phyloP scores from a whole-genome alignment of 1,140 invertebrate genomes.

The Ptiloglossa arizonensis region DNA sequence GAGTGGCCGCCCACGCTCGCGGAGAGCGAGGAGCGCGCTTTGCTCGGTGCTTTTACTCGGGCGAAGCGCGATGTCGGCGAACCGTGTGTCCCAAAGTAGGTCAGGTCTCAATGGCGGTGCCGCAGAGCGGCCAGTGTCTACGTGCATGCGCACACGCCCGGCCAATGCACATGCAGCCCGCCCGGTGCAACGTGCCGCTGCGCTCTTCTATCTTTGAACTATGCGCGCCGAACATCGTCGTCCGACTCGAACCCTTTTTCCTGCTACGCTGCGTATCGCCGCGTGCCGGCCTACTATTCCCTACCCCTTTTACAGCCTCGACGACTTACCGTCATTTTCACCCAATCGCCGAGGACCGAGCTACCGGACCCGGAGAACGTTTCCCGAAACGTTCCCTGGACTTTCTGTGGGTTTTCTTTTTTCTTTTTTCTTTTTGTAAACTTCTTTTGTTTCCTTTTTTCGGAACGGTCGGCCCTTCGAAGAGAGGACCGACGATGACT shows the following conservation, averaged over 20 bases:
- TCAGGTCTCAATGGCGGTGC: conserved; percentile 71
- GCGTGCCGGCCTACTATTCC: conserved; percentile 5
- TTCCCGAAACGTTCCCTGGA: no score
- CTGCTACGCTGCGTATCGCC: not conserved
- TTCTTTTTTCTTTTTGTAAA: no score
- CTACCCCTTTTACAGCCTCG: conserved; percentile 3
- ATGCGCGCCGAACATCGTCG: conserved; percentile 49
- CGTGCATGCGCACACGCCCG: conserved; percentile 42
- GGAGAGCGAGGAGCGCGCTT: conserved; percentile 36
- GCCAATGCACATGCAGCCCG: conserved; percentile 49
- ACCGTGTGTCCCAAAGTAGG: conserved; percentile 68
- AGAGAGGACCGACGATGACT: no score
- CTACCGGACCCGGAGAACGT: no score
- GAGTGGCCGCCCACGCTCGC: conserved; percentile 21
- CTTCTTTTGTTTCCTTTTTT: no score
- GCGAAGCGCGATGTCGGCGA: conserved; percentile 60
- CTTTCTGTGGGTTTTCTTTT: no score
- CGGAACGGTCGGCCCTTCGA: no score
- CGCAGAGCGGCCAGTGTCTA: conserved; percentile 26
- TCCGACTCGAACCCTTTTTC: conserved; percentile 14
- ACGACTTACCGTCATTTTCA: conserved; percentile 10
- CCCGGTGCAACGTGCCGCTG: conserved; percentile 18
- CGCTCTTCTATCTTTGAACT: conserved; percentile 68
- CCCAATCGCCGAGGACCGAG: not conserved
- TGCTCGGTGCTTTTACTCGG: conserved; percentile 63